Percentiles rank a stretch among this genome's conserved stretches.
Conservation (phyloP, 1,140 invertebrate genomes). For the Neuroterus valhalla region DNA sequence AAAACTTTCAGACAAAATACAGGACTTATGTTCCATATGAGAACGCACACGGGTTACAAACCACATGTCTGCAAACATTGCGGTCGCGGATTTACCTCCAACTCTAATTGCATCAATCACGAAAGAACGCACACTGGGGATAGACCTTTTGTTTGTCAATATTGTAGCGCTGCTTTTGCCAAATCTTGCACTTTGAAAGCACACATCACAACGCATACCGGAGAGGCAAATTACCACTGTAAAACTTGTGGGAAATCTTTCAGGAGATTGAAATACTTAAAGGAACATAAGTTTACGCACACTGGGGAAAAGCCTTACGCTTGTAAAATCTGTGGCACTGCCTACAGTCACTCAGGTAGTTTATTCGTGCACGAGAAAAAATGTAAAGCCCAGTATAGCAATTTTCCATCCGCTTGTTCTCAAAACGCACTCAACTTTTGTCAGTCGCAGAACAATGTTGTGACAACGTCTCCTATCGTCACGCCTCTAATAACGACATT, state of each 20-base stretch:
- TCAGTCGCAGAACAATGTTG: slow-evolving; percentile 39
- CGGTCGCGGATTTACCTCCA: slow-evolving; percentile 79
- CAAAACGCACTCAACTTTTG: slow-evolving; percentile 51
- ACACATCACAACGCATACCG: slow-evolving; percentile 70
- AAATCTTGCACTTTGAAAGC: slow-evolving; percentile 74
- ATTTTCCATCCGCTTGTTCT: slow-evolving; percentile 47
- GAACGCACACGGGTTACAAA: slow-evolving; percentile 83
- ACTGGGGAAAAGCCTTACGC: slow-evolving; percentile 86
- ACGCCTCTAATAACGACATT: slow-evolving; percentile 50
- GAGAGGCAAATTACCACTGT: slow-evolving; percentile 71
- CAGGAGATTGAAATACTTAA: slow-evolving; percentile 74
- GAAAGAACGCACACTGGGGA: slow-evolving; percentile 79
- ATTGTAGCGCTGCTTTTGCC: slow-evolving; percentile 72
- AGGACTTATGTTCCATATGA: slow-evolving; percentile 78
- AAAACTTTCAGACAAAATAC: slow-evolving; percentile 69
- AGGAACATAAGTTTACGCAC: slow-evolving; percentile 78
- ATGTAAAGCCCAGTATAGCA: slow-evolving; percentile 63
- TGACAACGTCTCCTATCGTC: slow-evolving; percentile 36
- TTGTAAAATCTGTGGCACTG: slow-evolving; percentile 81
- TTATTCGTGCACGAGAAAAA: slow-evolving; percentile 70
- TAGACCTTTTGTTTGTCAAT: slow-evolving; percentile 78
- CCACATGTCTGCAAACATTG: slow-evolving; percentile 84
- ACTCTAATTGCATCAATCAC: slow-evolving; percentile 75
- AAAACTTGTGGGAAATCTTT: slow-evolving; percentile 77
- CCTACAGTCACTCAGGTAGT: slow-evolving; percentile 69